phyloP scores from a whole-genome alignment of 2,888 invertebrate species.

The Drosophila mettleri region DNA sequence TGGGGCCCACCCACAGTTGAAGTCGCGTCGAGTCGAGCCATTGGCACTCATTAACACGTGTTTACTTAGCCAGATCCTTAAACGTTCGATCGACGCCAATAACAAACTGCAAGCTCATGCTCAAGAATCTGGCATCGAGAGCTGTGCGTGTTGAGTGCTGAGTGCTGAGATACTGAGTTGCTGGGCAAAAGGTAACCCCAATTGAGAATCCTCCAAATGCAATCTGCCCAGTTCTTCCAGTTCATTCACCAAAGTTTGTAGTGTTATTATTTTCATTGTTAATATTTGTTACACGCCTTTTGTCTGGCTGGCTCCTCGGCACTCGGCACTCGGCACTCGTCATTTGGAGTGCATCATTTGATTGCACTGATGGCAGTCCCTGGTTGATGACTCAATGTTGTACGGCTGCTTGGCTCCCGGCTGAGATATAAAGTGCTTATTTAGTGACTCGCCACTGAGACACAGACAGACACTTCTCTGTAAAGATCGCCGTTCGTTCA shows the following conservation, averaged over 20 bases:
- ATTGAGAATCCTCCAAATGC: conserved; percentile 32
- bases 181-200: conserved; percentile 17
- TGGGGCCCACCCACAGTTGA: conserved; percentile 70
- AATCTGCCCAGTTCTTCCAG: conserved; percentile 57
- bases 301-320: conserved; percentile 50
- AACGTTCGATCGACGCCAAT: conserved; percentile 74
- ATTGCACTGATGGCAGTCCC: conserved; percentile 50
- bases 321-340: conserved; percentile 37
- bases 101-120: conserved; percentile 79
- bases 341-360: conserved; percentile 62
- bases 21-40: conserved; percentile 41
- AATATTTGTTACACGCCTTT: conserved; percentile 80
- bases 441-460: conserved; percentile 73
- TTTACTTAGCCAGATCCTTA: conserved; percentile 74
- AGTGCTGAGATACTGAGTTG: conserved; percentile 6
- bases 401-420: conserved; percentile 21
- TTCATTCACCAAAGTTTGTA: conserved; percentile 70
- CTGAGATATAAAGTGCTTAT: conserved; percentile 68
- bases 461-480: conserved; percentile 56
- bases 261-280: conserved; percentile 81
- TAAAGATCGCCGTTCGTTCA: conserved; percentile 51
- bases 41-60: conserved; percentile 79
- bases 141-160: neutral
- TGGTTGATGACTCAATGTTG: conserved; percentile 78
- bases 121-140: conserved; percentile 2